These are phyloP conservation scores for Catharus fuscescens DNA, from an alignment of 2,113 vertebrate genomes.

Conservation along the genomic window DNA sequence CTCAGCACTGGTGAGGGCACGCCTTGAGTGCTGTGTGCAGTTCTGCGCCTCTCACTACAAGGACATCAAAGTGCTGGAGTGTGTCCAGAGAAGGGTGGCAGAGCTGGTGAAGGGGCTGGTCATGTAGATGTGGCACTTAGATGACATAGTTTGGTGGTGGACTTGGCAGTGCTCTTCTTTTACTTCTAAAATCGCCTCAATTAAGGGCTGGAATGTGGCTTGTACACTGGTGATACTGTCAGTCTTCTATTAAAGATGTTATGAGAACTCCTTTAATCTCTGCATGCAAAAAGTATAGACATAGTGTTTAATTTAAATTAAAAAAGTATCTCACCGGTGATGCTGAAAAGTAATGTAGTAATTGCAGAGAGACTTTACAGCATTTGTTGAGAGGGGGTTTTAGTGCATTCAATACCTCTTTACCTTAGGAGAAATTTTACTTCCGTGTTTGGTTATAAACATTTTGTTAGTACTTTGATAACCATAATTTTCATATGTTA, in stretches of 20 bases:
- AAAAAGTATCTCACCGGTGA: not conserved
- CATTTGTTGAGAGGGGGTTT: not conserved
- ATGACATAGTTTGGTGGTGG: too few relatives aligned
- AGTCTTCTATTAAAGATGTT: not conserved
- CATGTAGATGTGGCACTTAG: not conserved
- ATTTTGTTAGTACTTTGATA: not conserved
- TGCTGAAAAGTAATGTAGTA: not conserved
- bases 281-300: not conserved
- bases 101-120: not conserved
- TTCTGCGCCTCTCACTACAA: too few relatives aligned
- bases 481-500: not conserved
- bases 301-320: not conserved
- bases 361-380: not conserved
- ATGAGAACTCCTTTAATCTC: not conserved
- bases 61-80: too few relatives aligned
- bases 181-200: not conserved
- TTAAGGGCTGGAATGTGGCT: not conserved
- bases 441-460: not conserved
- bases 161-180: not conserved
- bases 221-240: not conserved
- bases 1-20: fast-evolving
- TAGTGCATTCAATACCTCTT: not conserved
- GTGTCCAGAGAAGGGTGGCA: not conserved
- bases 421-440: not conserved
- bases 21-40: fast-evolving